Base-by-base conservation (phyloP, 2,888 invertebrate species). In the Thymelicus sylvestris region DNA sequence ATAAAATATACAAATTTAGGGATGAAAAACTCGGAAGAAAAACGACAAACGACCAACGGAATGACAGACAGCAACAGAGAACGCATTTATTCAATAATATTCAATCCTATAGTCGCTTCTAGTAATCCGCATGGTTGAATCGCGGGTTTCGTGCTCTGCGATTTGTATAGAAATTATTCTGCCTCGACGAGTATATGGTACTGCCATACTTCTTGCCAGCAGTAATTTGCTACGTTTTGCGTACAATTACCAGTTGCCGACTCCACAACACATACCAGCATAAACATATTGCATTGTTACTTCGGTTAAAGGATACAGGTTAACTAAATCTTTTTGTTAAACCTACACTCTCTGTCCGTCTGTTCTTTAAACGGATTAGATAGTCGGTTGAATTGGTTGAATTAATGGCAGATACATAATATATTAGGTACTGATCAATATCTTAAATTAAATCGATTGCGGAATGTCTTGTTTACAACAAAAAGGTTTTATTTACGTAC, bases 91-190 rank as follows among this genome's bases (percentile, higher is more conserved):
- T 19, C 6, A 52, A 7, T 57, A 31, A 6, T 31, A 12, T 31
- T 31, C 3, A 31, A 5, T 38, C 38, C 24, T 24, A 1, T n/a
- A 2, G 63, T 38, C 65, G 52, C 69, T 38, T 70, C 69, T 41
- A 70, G 65, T 24, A 48, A 50, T 41, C 24, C 47, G 3, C 41
- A 60, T 19, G 38, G 72, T 70, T 73, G 60, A 71, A 73, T 69
- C 72, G 73, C 74, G 74, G 73, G 66, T 71, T 74, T 73, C 74
- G 74, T 76, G 76, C 74, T 76, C 77, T 72, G 79, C 87, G 87
- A 90, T 92, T 91, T 91, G 90, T 91, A 88, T 86, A 86, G 89
- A 82, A 88, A 88, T 91, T 88, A 90, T 89, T 87, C 83, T 84
- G 74, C 74, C 78, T 81, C 80, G 64, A 59, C 69, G 63, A 70